Conservation (phyloP, 2,113 vertebrate genomes). For the Dipodomys merriami region DNA sequence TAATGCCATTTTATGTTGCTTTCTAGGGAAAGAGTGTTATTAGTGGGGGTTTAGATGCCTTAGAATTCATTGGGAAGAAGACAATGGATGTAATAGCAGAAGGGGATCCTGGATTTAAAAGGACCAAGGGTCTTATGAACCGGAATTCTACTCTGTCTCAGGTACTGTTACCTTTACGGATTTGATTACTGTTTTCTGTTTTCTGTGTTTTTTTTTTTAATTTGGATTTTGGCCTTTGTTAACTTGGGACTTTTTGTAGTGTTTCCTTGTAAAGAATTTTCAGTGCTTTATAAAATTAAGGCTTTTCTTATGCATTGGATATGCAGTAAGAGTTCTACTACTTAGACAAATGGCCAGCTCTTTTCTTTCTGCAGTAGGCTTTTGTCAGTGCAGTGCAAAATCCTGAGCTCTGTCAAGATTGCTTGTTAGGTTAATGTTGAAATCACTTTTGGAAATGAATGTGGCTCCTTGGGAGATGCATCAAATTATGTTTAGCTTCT, state of each 20-base stretch:
- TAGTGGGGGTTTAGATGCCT: conserved; percentile 94
- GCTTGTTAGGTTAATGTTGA: conserved; percentile 48
- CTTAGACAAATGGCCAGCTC: not conserved
- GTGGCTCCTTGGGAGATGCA: conserved; percentile 6
- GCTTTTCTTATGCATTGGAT: not conserved
- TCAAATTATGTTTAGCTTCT: not conserved
- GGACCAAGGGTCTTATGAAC: conserved; percentile 95
- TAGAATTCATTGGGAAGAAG: conserved; percentile 99
- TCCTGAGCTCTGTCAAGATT: conserved; percentile 27
- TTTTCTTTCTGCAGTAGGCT: not conserved
- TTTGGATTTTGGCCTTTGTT: conserved; percentile 19
- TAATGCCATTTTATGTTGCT: conserved; percentile 65
- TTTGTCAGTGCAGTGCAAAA: not conserved
- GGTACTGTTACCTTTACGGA: conserved; percentile 81
- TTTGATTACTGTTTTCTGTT: conserved; percentile 46
- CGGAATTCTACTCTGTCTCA: conserved; percentile 94
- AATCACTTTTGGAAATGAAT: conserved; percentile 15
- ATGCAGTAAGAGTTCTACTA: not conserved
- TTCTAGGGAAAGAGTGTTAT: conserved; percentile 94
- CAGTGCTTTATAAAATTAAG: not conserved
- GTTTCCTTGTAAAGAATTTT: conserved; percentile 31
- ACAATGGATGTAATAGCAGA: conserved; percentile 99
- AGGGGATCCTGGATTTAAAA: conserved; percentile 97
- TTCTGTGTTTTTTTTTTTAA: conserved; percentile 50
- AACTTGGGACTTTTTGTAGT: conserved; percentile 7